A percentile compares a stretch with the other conserved stretches of the same genome.
These are phyloP conservation scores for Zaprionus obscuricornis DNA, from an alignment of 2,888 invertebrate species.

Conservation along the genomic window DNA sequence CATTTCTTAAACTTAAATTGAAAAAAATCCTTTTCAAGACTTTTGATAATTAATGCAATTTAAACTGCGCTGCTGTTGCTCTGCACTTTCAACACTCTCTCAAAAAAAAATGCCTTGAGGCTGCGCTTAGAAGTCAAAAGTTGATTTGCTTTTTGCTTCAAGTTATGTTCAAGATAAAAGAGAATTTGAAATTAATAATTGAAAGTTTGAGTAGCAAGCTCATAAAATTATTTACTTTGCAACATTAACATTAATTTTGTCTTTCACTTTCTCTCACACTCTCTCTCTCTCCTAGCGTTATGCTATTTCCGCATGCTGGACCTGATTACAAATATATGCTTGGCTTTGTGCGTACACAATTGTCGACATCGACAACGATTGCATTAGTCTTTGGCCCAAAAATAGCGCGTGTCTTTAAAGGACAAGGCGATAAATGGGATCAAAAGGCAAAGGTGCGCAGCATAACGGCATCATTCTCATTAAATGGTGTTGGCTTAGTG, in stretches of 20 bases:
- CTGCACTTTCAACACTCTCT: too few relatives aligned
- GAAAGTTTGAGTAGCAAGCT: too few relatives aligned
- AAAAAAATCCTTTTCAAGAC: conserved; percentile 67
- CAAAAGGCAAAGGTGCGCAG: conserved; percentile 92
- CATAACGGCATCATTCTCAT: conserved; percentile 92
- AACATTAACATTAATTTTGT: too few relatives aligned
- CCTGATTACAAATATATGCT: conserved; percentile 96
- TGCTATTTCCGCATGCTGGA: conserved; percentile 93
- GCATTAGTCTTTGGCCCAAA: conserved; percentile 84
- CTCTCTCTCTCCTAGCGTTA: conserved; percentile 85
- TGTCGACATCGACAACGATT: conserved; percentile 91
- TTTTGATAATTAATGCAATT: conserved; percentile 74
- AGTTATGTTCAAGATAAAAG: too few relatives aligned
- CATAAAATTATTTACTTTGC: too few relatives aligned
- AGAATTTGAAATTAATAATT: too few relatives aligned
- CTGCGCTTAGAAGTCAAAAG: too few relatives aligned
- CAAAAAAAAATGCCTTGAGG: conserved; percentile 1
- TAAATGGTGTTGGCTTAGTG: conserved; percentile 93
- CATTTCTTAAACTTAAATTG: conserved; percentile 31
- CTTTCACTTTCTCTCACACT: background rate
- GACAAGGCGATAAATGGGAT: conserved; percentile 96
- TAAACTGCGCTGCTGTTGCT: conserved; percentile 58
- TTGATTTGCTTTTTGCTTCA: too few relatives aligned
- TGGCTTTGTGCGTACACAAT: conserved; percentile 95
- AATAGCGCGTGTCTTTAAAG: conserved; percentile 91